These are phyloP conservation scores for Borostomias antarcticus DNA, from an alignment of 2,797 vertebrate species.

Conservation along the genomic window DNA sequence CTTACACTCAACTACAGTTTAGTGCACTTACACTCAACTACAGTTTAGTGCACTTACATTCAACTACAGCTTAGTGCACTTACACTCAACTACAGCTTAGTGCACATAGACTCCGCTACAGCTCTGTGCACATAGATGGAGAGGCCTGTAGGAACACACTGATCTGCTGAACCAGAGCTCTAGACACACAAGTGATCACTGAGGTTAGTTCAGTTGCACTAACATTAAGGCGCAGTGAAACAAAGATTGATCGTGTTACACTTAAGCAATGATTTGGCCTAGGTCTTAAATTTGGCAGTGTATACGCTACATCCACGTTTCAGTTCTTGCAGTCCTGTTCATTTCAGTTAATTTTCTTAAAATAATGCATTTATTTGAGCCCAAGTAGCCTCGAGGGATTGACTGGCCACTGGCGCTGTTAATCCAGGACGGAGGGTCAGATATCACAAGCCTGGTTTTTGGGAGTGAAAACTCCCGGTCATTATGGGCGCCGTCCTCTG, in stretches of 20 bases:
- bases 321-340: not conserved
- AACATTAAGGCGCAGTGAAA: not conserved
- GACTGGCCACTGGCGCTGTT: not conserved
- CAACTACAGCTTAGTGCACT: too few species aligned
- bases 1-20: too few species aligned
- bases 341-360: not conserved
- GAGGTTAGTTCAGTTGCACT: not conserved
- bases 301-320: too few species aligned
- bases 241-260: not conserved
- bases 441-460: conserved; percentile 30
- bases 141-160: not conserved
- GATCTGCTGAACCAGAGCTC: not conserved
- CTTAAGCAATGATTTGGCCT: too few species aligned
- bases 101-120: too few species aligned
- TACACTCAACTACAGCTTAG: not conserved
- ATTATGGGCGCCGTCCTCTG: conserved; percentile 56
- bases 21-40: not conserved
- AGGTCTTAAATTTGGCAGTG: not conserved
- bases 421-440: conserved; percentile 12
- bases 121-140: not conserved
- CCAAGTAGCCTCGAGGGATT: conserved; percentile 17
- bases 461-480: conserved; percentile 27
- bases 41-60: not conserved
- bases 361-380: conserved; percentile 20
- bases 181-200: too few species aligned